Base-by-base conservation (phyloP, 2,888 invertebrate species). In the Lucinisca nassula region DNA sequence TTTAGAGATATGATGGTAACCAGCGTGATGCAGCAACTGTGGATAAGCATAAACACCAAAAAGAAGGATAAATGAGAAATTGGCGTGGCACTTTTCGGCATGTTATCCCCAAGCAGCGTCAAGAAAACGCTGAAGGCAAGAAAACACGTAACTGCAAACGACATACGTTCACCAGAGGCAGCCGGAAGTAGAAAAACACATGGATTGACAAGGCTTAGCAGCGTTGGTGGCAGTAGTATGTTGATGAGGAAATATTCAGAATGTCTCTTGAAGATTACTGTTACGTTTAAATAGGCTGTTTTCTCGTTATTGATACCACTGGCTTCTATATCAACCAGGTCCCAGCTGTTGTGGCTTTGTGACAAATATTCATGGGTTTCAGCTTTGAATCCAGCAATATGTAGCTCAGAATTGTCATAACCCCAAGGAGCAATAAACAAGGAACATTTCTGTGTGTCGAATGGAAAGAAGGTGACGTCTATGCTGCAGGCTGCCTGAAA, bases 341-440 rank as follows among this genome's bases (percentile, higher is more conserved):
- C 51, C 80, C 80, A 81, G 30, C 67, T 38, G 30, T 58, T 74
- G 30, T 74, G 72, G 12, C 74, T 55, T 17, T 35, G 72, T 10
- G 37, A 58, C 10, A 58, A 14, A 32, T 51, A 55, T 0, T 55
- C 73, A 21, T 27, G 21, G 30, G 38, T 38, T 6, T 3, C 51
- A 32, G 72, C 21, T 35, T 35, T 38, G 1, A n/a, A 10, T 37
- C 74, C 74, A 40, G 35, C 21, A 12, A 81, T 35, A 1, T 3
- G 17, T 17, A 81, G 35, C n/a, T 82, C 82, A 1, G 77, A 35
- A 17, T n/a, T 76, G 49, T 70, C 76, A 35, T 82, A 82, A 12
- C 82, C 82, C 82, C 82, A 82, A 14, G 77, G 77, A 35, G 82
- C 82, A n/a, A 82, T 82, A 27, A 45, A 30, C 8, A 82, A 30